Base-by-base conservation (phyloP, 2,113 vertebrate species). In the Spermophilus dauricus region DNA sequence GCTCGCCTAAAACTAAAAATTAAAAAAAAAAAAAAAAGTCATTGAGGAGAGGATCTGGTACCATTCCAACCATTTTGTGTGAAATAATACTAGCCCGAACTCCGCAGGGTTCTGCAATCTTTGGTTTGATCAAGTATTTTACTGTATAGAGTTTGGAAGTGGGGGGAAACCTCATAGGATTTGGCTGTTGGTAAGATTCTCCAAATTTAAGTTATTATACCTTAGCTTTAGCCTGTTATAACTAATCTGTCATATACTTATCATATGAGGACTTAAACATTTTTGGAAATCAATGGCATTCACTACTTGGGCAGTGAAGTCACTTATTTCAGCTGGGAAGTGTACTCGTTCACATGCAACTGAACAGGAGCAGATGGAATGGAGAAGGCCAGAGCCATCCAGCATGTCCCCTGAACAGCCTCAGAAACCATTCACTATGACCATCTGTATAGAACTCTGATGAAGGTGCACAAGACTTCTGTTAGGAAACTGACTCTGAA, bases 41-140 rank as follows among this genome's bases (percentile, higher is more conserved):
- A 37, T 5, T 56, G 17, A 42, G 18, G n/a, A 51, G 56, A 34
- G 16, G 4, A 39, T 17, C 18, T n/a, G 42, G 13, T 18, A 16
- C 20, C 61, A 56, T 85, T 37, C 30, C 86, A 82, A 28, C 30
- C 13, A 53, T 28, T 30, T 0, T 81, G 7, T 90, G 70, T 84
- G 42, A 92, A 70, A 77, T 0, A 70, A 77, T 0, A 18, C 58
- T 6, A 83, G 39, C 32, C 28, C 24, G 26, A 51, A 91, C 8
- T 37, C 42, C 5, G 37, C 51, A 95, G 78, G 22, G 22, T n/a
- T 77, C 58, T n/a, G 9, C 2, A 24, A n/a, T 28, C 65, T 95
- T 91, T 80, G 26, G 45, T 95, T 91, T 82, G 58, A 86, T 48
- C 63, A 86, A 77, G 34, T 56, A 86, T 32, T 72, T 63, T 89